These are phyloP conservation scores for Sandelia bainsii DNA, from an alignment of 2,797 vertebrate genomes.

Conservation along the genomic window DNA sequence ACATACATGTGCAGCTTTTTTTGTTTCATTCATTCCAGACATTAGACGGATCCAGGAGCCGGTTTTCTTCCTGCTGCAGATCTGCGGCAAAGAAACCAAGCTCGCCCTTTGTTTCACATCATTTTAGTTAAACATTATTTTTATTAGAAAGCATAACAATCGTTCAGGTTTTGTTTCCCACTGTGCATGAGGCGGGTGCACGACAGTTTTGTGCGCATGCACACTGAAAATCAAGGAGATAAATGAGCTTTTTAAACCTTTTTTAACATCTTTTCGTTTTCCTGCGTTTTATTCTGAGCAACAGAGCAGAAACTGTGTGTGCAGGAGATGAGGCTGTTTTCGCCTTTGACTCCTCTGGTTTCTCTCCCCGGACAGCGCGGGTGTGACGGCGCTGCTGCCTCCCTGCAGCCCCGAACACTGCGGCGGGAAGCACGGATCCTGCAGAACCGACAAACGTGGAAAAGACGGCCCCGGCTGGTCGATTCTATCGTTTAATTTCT, in stretches of 20 bases:
- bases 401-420: slow-evolving; percentile 37
- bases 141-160: neutral
- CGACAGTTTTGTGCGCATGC: neutral
- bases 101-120: neutral
- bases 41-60: slow-evolving; percentile 19
- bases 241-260: neutral
- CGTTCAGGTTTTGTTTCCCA: fast-evolving
- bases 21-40: neutral
- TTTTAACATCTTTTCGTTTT: neutral
- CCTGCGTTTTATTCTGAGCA: neutral
- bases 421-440: slow-evolving; percentile 17
- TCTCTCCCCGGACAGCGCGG: neutral
- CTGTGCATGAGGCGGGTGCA: slow-evolving; percentile 4
- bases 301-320: neutral
- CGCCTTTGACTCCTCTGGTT: neutral
- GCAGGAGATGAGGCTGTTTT: neutral
- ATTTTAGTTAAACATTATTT: neutral
- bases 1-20: neutral
- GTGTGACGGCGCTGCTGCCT: slow-evolving; percentile 13
- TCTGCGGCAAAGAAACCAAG: neutral
- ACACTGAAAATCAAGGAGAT: neutral
- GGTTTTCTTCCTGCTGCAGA: neutral
- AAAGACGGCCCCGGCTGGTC: neutral
- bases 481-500: neutral
- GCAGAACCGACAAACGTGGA: neutral